A percentile compares a stretch with the other conserved stretches of the same genome.
Conservation (phyloP, 2,888 invertebrate genomes). For the Harmothoe impar region DNA sequence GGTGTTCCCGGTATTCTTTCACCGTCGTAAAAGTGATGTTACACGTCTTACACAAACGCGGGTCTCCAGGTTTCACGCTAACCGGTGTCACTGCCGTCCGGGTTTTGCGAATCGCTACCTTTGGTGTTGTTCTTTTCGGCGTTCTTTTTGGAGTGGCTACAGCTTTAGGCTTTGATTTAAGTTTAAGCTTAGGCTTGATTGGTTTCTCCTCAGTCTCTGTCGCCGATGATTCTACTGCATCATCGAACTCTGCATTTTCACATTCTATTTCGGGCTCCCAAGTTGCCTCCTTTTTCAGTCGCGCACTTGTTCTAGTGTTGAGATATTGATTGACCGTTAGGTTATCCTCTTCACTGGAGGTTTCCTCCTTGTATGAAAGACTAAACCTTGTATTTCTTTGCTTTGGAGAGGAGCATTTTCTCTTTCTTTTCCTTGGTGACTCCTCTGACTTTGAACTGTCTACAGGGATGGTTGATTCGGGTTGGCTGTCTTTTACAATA, state of each 20-base stretch:
- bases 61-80: too few relatives aligned
- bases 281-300: too few relatives aligned
- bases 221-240: too few relatives aligned
- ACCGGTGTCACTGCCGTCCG: too few relatives aligned
- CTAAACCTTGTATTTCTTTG: not conserved
- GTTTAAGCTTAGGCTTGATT: not conserved
- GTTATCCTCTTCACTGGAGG: slow-evolving; percentile 9
- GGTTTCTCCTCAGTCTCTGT: not conserved
- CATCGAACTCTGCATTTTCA: too few relatives aligned
- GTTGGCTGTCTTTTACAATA: not conserved
- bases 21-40: not conserved
- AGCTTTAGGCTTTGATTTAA: not conserved
- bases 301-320: too few relatives aligned
- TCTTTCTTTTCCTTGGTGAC: not conserved
- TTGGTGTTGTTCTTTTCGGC: not conserved
- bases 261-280: too few relatives aligned
- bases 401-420: slow-evolving; percentile 17
- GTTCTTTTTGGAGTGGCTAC: not conserved
- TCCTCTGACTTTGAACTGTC: not conserved
- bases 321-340: too few relatives aligned
- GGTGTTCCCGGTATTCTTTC: not conserved
- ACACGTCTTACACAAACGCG: not conserved
- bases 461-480: not conserved
- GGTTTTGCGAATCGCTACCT: not conserved
- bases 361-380: not conserved